A percentile compares a stretch with the other conserved stretches of the same genome.
Evolutionary conservation across 2,797 vertebrate genomes (phyloP).

Genomic region (Agapornis canus): DNA sequence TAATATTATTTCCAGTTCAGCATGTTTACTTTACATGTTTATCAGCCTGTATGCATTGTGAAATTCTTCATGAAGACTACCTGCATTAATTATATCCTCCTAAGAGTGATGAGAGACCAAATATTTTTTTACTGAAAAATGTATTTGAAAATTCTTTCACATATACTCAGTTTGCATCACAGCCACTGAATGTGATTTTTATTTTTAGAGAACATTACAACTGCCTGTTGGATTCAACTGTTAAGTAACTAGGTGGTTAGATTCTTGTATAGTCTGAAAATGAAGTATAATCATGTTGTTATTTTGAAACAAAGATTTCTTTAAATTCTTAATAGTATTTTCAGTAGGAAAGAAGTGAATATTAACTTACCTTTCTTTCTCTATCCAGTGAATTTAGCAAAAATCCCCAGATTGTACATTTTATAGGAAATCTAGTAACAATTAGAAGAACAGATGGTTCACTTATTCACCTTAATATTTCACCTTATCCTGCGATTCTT

Average conservation of each 20-base stretch:
- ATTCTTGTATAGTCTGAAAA: not conserved
- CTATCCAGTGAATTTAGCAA: slow-evolving; percentile 87
- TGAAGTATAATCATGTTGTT: not conserved
- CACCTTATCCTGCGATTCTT: slow-evolving; percentile 88
- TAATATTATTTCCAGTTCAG: not conserved
- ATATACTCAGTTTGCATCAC: not conserved
- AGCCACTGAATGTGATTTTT: not conserved
- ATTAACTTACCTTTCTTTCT: not conserved
- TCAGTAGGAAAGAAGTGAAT: not conserved
- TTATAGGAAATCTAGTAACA: slow-evolving; percentile 86
- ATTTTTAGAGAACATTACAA: not conserved
- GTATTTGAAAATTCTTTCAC: not conserved
- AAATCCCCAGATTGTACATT: slow-evolving; percentile 87
- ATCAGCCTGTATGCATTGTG: not conserved
- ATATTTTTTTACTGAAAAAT: not conserved
- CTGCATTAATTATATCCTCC: not conserved
- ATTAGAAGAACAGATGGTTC: slow-evolving; percentile 91
- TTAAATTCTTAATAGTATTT: not conserved
- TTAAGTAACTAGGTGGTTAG: not conserved
- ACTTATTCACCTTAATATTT: slow-evolving; percentile 83
- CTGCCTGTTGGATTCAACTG: not conserved
- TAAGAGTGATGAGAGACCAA: not conserved
- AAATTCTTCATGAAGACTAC: not conserved
- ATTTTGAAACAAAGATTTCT: not conserved
- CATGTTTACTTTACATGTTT: not conserved